phyloP scores from a whole-genome alignment of 2,888 invertebrate genomes.

The Norana najaformis region DNA sequence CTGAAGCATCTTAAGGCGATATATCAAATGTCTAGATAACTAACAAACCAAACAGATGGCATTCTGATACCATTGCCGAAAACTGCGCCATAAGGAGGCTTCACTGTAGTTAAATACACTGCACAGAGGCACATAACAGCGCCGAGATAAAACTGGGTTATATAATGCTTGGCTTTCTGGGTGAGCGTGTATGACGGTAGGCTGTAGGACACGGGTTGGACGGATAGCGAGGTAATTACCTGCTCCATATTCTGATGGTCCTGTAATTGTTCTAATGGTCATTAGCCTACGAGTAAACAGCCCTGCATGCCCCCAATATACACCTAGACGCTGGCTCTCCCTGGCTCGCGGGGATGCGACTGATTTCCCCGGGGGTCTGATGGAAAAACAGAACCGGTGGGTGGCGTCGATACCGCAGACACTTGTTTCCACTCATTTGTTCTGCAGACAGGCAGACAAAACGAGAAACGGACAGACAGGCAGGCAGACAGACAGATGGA shows the following conservation, averaged over 20 bases:
- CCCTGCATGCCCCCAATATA: not conserved
- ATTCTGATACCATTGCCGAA: not conserved
- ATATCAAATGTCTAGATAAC: no score
- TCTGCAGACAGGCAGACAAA: not conserved
- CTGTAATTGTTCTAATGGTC: not conserved
- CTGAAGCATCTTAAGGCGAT: no score
- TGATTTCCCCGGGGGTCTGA: not conserved
- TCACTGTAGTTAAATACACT: not conserved
- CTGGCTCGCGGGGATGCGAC: not conserved
- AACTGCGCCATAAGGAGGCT: not conserved
- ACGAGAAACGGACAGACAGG: not conserved
- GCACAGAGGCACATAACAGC: not conserved
- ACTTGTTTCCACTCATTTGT: not conserved
- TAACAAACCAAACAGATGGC: no score
- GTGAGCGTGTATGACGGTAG: not conserved
- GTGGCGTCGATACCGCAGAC: not conserved
- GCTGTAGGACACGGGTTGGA: not conserved
- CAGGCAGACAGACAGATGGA: not conserved
- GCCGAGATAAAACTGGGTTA: not conserved
- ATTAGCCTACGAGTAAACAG: not conserved
- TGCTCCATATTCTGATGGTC: slow-evolving; percentile 5
- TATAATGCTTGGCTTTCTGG: not conserved
- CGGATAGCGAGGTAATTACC: not conserved
- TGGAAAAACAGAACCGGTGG: not conserved
- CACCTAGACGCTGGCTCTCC: not conserved